Conservation (phyloP, 2,113 vertebrate species). For the Ictalurus furcatus region DNA sequence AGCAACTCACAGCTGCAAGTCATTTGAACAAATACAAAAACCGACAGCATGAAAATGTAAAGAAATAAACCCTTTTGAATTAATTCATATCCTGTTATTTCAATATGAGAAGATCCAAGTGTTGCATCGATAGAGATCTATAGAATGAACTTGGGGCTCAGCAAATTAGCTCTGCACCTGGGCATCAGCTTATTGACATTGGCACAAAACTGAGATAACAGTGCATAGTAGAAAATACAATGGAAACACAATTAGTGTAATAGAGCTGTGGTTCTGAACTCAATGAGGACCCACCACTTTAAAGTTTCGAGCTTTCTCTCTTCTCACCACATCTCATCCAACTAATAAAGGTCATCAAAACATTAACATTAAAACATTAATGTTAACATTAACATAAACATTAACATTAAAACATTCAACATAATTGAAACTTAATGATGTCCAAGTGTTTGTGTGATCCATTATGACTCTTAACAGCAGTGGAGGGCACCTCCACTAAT, state of each 20-base stretch:
- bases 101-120: constrained; percentile 31
- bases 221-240: constrained; percentile 40
- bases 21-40: constrained; percentile 8
- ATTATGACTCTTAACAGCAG: no score
- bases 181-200: constrained; percentile 54
- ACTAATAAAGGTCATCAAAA: background rate
- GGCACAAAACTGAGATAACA: constrained; percentile 47
- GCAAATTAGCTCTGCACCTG: constrained; percentile 54
- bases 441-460: no score
- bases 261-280: background rate
- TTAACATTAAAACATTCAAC: no score
- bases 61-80: constrained; percentile 41
- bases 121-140: constrained; percentile 47
- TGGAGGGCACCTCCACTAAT: no score
- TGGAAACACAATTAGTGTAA: constrained; percentile 43
- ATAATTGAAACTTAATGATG: no score
- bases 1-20: constrained; percentile 3
- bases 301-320: background rate
- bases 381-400: no score
- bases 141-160: constrained; percentile 53
- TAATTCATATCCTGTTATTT: constrained; percentile 41
- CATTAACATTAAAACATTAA: no score
- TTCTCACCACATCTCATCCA: background rate
- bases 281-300: background rate
- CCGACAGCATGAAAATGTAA: background rate